Percentiles rank a stretch among this genome's conserved stretches.
Evolutionary conservation across 2,888 invertebrate species (phyloP).

Genomic region (Pomacea canaliculata): DNA sequence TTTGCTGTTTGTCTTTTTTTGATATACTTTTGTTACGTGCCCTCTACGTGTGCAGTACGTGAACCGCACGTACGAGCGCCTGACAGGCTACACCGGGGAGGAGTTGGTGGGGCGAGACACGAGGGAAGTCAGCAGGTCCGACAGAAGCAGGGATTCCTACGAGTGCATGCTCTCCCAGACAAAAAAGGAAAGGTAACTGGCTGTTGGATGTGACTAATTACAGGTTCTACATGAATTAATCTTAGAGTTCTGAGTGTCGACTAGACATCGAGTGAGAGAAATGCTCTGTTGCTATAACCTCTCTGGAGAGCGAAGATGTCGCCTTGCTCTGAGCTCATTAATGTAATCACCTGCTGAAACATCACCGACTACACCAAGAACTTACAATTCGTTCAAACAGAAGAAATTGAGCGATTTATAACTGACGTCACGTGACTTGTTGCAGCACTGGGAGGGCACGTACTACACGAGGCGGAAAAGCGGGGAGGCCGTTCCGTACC

Average conservation of each 20-base stretch:
- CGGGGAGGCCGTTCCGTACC: constrained; percentile 83
- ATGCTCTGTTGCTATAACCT: too few relatives aligned
- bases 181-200: constrained; percentile 68
- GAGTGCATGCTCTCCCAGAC: constrained; percentile 67
- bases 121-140: constrained; percentile 73
- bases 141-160: constrained; percentile 69
- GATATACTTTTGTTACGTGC: too few relatives aligned
- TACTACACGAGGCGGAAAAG: constrained; percentile 81
- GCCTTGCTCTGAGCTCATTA: too few relatives aligned
- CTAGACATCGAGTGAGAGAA: background rate
- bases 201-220: background rate
- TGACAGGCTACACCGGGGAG: constrained; percentile 81
- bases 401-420: too few relatives aligned
- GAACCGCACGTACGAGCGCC: constrained; percentile 87
- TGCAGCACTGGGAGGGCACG: constrained; percentile 81
- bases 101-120: constrained; percentile 77
- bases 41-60: constrained; percentile 77
- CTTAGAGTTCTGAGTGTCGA: background rate
- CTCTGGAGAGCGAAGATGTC: too few relatives aligned
- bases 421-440: too few relatives aligned
- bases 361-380: too few relatives aligned
- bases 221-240: too few relatives aligned
- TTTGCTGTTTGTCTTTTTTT: too few relatives aligned
- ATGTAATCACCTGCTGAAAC: too few relatives aligned
- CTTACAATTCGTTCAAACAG: too few relatives aligned